These are phyloP conservation scores for Gila robusta DNA, from an alignment of 2,797 vertebrate species.

Conservation along the genomic window DNA sequence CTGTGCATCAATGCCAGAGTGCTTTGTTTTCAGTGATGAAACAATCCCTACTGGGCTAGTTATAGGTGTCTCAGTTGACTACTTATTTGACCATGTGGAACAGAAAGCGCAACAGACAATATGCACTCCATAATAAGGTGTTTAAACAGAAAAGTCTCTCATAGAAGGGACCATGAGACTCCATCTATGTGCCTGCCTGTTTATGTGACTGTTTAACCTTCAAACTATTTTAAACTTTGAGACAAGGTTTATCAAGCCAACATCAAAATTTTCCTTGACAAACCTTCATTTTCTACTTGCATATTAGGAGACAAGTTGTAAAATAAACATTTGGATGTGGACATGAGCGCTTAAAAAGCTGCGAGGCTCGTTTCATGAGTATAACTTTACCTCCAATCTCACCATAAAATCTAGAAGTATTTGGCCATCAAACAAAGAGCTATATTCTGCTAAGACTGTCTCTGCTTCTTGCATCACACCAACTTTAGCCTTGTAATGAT, in stretches of 20 bases:
- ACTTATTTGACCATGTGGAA: neutral
- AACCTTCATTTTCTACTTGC: slow-evolving; percentile 20
- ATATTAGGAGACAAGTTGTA: slow-evolving; percentile 16
- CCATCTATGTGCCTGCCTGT: slow-evolving; percentile 3
- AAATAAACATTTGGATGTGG: slow-evolving; percentile 28
- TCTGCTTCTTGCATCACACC: slow-evolving; percentile 30
- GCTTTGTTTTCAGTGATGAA: slow-evolving; percentile 1
- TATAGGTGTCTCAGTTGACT: neutral
- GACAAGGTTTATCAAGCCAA: slow-evolving; percentile 14
- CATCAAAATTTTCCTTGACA: slow-evolving; percentile 18
- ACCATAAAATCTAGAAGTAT: slow-evolving; percentile 13
- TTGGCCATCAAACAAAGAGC: slow-evolving; percentile 38
- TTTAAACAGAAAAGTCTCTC: neutral
- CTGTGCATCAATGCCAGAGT: slow-evolving; percentile 18
- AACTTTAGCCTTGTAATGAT: slow-evolving; percentile 46
- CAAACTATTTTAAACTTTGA: slow-evolving; percentile 13
- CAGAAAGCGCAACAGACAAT: neutral
- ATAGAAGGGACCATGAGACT: neutral
- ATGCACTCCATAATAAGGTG: neutral
- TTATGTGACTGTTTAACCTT: slow-evolving; percentile 29
- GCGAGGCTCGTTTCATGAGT: neutral
- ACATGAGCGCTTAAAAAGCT: slow-evolving; percentile 35
- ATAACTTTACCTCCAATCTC: slow-evolving; percentile 42
- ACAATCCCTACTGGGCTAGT: neutral
- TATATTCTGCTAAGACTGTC: slow-evolving; percentile 31